Base-by-base conservation (phyloP, 1,140 invertebrate genomes). In the Drosophila santomea region DNA sequence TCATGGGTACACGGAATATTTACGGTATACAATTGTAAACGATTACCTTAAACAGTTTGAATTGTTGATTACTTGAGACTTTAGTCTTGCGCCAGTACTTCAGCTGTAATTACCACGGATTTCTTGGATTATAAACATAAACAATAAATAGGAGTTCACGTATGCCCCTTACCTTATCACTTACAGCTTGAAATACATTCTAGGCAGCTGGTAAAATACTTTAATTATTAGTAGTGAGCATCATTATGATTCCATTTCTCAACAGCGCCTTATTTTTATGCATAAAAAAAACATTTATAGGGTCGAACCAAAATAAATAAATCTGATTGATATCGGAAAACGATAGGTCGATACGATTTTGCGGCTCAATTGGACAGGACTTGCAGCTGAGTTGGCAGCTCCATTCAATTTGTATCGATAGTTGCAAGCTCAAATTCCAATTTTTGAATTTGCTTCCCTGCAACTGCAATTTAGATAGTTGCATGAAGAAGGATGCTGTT, bases 271-370 rank as follows among this genome's bases (percentile, higher is more conserved):
- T 32, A 28, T 28, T 51, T 11, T 28, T 3, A 3, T 6, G 25
- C 4, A 32, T n/a, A 28, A 36, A 59, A 38, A 12, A 48, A 58
- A 47, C 32, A 59, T 15, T 47, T 36, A 20, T 36, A 25, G 17
- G 32, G 8, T 3, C 36, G 48, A 59, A 36, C 44, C 47, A 59
- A 59, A 55, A 54, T 47, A 45, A 36, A 44, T 47, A 59, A 59
- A 59, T 47, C 17, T 38, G 11, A 3, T 38, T 38, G 36, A 4
- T 39, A 39, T 39, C 38, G 38, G 10, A 39, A 4, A 39, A 14
- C 38, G 38, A 39, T 39, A 39, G 38, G 12, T 39, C 38, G 38
- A 12, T 39, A 2, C 38, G 38, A 39, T 32, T 58, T 15, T 44
- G 41, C 55, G 55, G 55, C 55, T 44, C 41, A 41, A 35, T 20